A percentile compares a stretch with the other conserved stretches of the same genome.
phyloP scores from a whole-genome alignment of 2,888 invertebrate species.

The Agrochola lota region DNA sequence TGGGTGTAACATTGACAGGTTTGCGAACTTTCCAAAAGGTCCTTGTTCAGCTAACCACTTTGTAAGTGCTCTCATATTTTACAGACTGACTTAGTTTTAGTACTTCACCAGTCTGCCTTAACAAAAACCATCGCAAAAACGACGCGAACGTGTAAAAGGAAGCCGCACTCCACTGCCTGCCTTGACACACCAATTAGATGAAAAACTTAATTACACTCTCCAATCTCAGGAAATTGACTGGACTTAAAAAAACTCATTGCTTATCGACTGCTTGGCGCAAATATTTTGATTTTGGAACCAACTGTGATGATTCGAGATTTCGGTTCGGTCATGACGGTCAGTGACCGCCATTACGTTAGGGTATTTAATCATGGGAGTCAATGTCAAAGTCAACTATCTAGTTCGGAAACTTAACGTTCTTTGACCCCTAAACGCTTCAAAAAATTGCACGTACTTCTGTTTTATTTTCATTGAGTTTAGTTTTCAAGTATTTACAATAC shows the following conservation, averaged over 20 bases:
- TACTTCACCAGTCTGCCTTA: constrained; percentile 10
- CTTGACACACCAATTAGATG: constrained; percentile 85
- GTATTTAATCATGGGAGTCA: constrained; percentile 34
- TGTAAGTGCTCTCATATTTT: constrained; percentile 15
- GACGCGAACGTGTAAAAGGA: constrained; percentile 77
- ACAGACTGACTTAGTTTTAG: constrained; percentile 31
- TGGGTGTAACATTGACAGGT: neutral
- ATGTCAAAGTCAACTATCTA: constrained; percentile 15
- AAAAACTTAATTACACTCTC: constrained; percentile 87
- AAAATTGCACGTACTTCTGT: constrained; percentile 9
- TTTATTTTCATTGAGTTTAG: neutral
- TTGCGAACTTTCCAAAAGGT: neutral
- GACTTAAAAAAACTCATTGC: constrained; percentile 72
- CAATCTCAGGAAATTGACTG: constrained; percentile 83
- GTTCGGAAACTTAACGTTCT: constrained; percentile 5
- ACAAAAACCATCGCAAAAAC: constrained; percentile 73
- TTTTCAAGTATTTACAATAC: neutral
- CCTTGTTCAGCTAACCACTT: neutral
- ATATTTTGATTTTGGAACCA: constrained; percentile 38
- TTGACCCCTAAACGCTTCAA: neutral
- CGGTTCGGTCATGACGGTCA: constrained; percentile 18
- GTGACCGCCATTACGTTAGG: constrained; percentile 39
- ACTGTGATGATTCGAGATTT: constrained; percentile 1
- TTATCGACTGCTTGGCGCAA: constrained; percentile 38
- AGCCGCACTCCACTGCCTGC: constrained; percentile 85